Base-by-base conservation (phyloP, 92 coral and sea anemone species). In the Phenganax subtilis region DNA sequence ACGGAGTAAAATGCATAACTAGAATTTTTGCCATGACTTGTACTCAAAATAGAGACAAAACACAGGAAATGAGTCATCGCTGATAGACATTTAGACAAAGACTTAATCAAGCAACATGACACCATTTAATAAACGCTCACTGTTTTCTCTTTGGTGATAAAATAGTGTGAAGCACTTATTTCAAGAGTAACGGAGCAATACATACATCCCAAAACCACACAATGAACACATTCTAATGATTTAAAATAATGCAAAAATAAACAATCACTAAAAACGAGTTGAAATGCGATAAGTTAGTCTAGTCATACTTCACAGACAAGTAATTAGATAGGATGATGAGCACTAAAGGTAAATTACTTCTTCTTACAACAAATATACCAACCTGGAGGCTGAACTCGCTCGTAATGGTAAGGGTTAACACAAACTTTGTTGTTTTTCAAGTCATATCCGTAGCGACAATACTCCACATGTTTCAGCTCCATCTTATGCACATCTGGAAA, bases 361-460 rank as follows among this genome's bases (percentile, higher is more conserved):
- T 30, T 30, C 25, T 71, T 72, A 29, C 7, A 80, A 14, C 27
- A 53, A 20, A 20, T 9, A 47, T 55, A 84, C 88, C n/a, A 47
- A 96, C 99, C 99, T 90, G 99, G 99, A 14, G 99, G 99, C 51
- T 92, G 99, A n/a, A 96, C 97, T 83, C 99, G 72, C 69, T 96
- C 99, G 87, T 96, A 96, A 81, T 96, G 99, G 75, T 96, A 96
- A 6, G 99, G 99, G 74, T 96, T 96, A 9, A 96, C 97, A 89
- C 99, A 96, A 47, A 96, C 99, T 96, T 96, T 96, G 83, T 96
- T 97, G 71, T 89, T 89, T 86, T 96, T 96, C 80, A 93, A 87
- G 57, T 96, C 99, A 86, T 96, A 96, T 57, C 99, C 99, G 86
- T 90, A 92, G 82, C 88, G 96, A 86, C 99, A 96, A 86, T 87